Conservation (phyloP, 2,113 vertebrate species). For the Chiloscyllium plagiosum region DNA sequence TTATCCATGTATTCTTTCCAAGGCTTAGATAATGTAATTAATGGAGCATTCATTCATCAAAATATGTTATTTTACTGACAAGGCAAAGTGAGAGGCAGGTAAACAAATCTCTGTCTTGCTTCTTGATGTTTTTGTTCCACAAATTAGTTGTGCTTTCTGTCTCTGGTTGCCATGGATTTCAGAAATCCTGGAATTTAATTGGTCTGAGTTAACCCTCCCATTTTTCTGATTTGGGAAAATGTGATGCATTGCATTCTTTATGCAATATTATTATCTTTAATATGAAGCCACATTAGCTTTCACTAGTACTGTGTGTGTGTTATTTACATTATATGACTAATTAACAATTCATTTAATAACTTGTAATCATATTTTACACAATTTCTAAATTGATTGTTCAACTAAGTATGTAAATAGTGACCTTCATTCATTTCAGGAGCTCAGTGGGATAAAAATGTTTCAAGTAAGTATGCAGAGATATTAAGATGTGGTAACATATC, state of each 20-base stretch:
- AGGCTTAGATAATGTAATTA: background rate
- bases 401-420: background rate
- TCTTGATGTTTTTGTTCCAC: background rate
- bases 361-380: background rate
- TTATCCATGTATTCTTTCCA: slow-evolving; percentile 3
- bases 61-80: slow-evolving; percentile 28
- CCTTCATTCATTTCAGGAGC: background rate
- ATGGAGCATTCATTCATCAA: background rate
- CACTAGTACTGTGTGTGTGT: background rate
- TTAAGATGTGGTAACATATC: background rate
- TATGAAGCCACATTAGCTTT: background rate
- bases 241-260: background rate
- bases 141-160: background rate
- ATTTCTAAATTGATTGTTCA: background rate
- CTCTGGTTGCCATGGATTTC: slow-evolving; percentile 9
- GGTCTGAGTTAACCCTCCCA: background rate
- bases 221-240: background rate
- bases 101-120: slow-evolving; percentile 21
- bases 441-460: background rate
- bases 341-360: background rate
- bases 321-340: background rate
- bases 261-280: background rate
- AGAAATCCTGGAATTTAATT: background rate
- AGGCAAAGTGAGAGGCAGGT: background rate
- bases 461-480: background rate